These are phyloP conservation scores for Acleris emargana DNA, from an alignment of 2,888 invertebrate species.

Conservation along the genomic window DNA sequence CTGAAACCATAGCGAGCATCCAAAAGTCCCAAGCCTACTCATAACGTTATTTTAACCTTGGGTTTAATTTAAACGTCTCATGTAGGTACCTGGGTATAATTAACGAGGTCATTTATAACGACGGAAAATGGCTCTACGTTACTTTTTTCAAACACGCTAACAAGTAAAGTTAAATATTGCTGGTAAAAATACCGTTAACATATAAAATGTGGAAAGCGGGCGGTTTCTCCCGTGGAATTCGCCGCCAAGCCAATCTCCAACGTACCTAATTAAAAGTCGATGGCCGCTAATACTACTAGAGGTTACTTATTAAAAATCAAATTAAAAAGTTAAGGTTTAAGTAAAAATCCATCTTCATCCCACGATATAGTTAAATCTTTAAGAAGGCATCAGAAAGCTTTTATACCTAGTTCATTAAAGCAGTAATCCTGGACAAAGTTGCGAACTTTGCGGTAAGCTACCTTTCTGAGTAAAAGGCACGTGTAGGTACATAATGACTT, in stretches of 20 bases:
- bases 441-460: constrained; percentile 24
- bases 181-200: not conserved
- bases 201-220: not conserved
- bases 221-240: not conserved
- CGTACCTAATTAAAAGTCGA: constrained; percentile 4
- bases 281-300: not conserved
- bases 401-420: constrained; percentile 31
- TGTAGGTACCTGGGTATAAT: too few relatives aligned
- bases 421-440: constrained; percentile 31
- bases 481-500: constrained; percentile 19
- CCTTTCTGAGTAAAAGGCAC: constrained; percentile 27
- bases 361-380: constrained; percentile 17
- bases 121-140: too few relatives aligned
- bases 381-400: constrained; percentile 18
- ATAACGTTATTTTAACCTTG: too few relatives aligned
- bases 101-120: too few relatives aligned
- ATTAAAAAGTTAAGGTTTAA: constrained; percentile 3
- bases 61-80: too few relatives aligned
- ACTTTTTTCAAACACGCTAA: too few relatives aligned
- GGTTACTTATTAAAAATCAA: not conserved
- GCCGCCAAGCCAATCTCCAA: constrained; percentile 4
- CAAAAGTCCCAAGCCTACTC: too few relatives aligned
- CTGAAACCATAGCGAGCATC: too few relatives aligned
- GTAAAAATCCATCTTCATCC: not conserved
- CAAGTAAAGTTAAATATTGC: too few relatives aligned